A percentile compares a stretch with the other conserved stretches of the same genome.
These are phyloP conservation scores for Trichopria drosophilae DNA, from an alignment of 2,888 invertebrate genomes.

Conservation along the genomic window DNA sequence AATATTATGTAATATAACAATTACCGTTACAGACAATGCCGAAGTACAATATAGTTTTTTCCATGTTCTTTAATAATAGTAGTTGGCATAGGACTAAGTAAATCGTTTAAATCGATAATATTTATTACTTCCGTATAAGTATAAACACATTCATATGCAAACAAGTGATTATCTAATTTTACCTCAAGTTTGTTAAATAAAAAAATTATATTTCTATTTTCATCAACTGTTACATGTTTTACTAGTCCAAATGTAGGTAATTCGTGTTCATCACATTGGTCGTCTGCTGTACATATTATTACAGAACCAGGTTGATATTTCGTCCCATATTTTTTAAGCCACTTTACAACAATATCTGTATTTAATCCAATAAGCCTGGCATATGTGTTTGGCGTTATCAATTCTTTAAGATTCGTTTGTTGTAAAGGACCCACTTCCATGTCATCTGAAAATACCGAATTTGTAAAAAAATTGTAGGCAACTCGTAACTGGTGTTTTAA, in stretches of 20 bases:
- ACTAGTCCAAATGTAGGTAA: conserved; percentile 16
- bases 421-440: conserved; percentile 12
- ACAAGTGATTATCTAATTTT: conserved; percentile 4
- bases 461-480: conserved; percentile 6
- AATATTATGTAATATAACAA: no score
- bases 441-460: conserved; percentile 1
- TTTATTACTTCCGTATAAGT: background rate
- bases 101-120: background rate
- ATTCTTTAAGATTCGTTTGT: background rate
- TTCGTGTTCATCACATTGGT: conserved; percentile 7
- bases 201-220: conserved; percentile 4
- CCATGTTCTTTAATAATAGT: conserved; percentile 7
- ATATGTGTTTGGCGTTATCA: no score
- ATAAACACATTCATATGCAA: conserved; percentile 2
- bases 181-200: conserved; percentile 2
- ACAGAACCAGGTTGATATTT: conserved; percentile 11
- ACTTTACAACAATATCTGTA: background rate
- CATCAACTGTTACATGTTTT: conserved; percentile 1
- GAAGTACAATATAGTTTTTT: conserved; percentile 3
- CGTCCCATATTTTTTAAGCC: background rate
- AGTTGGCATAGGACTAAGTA: background rate
- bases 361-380: no score
- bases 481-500: conserved; percentile 10
- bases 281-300: conserved; percentile 4
- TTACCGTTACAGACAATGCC: conserved; percentile 1